These are phyloP conservation scores for Drosophila siamana DNA, from an alignment of 2,888 invertebrate species.

Conservation along the genomic window DNA sequence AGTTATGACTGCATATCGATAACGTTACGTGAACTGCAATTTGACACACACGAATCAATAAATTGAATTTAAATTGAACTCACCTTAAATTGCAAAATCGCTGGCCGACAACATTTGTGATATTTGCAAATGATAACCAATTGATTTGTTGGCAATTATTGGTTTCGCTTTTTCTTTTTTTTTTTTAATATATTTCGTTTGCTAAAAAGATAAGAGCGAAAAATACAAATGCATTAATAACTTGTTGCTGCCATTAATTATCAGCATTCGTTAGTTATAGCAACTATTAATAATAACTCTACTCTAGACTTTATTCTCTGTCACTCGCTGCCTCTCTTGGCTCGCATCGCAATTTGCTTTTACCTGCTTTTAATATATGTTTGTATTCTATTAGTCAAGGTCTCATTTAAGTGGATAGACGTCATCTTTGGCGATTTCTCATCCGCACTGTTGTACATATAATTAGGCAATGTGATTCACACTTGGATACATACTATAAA, in stretches of 20 bases:
- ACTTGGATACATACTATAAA: conserved; percentile 17
- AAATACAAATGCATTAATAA: conserved; percentile 1
- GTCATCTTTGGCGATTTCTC: conserved; percentile 47
- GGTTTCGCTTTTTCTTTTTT: conserved; percentile 37
- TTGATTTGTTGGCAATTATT: conserved; percentile 33
- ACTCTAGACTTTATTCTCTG: neutral
- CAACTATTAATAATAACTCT: neutral
- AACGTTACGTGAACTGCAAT: neutral
- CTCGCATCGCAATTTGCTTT: neutral
- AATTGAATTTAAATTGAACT: conserved; percentile 34
- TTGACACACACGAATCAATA: neutral
- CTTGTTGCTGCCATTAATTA: neutral
- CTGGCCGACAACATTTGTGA: conserved; percentile 61
- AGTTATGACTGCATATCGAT: neutral
- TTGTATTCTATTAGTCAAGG: conserved; percentile 48
- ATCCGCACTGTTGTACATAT: conserved; percentile 18
- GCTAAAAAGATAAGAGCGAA: conserved; percentile 42
- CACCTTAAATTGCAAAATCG: conserved; percentile 60
- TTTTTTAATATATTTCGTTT: conserved; percentile 31
- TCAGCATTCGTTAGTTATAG: neutral
- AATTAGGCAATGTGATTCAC: conserved; percentile 61
- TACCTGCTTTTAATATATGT: conserved; percentile 19
- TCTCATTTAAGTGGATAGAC: conserved; percentile 41
- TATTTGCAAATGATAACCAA: conserved; percentile 15
- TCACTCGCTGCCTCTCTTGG: neutral